phyloP scores from a whole-genome alignment of 2,113 vertebrate genomes.

The Phoxinus phoxinus region DNA sequence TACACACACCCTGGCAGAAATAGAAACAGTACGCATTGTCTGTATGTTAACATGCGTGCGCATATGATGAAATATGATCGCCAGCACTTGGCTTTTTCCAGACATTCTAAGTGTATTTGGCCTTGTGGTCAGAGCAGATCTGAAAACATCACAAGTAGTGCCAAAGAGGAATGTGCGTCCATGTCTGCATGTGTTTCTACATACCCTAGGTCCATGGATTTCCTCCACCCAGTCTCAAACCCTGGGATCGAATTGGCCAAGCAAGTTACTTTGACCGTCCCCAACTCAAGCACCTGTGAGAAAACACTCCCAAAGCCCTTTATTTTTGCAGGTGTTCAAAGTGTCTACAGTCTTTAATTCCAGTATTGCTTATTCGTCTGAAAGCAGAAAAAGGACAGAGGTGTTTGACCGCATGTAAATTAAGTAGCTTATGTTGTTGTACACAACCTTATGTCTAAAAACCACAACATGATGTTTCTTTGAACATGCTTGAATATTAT shows the following conservation, averaged over 20 bases:
- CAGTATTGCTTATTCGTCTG: not conserved
- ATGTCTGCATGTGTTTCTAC: constrained; percentile 52
- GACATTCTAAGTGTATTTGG: constrained; percentile 22
- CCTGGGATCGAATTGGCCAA: constrained; percentile 48
- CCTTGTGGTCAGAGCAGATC: constrained; percentile 40
- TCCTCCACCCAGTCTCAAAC: constrained; percentile 25
- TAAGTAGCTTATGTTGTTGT: not conserved
- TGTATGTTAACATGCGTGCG: not conserved
- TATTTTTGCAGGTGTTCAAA: constrained; percentile 89
- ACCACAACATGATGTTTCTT: constrained; percentile 10
- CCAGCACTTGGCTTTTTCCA: constrained; percentile 30
- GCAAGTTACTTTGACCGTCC: constrained; percentile 27
- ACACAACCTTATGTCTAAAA: not conserved
- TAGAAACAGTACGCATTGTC: not conserved
- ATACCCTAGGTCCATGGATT: constrained; percentile 14
- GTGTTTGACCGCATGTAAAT: constrained; percentile 9
- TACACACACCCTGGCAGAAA: constrained; percentile 1
- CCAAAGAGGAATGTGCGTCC: constrained; percentile 47
- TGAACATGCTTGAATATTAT: constrained; percentile 12
- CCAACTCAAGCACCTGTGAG: constrained; percentile 39
- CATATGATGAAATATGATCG: constrained; percentile 26
- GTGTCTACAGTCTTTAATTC: constrained; percentile 20
- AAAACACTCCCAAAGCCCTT: constrained; percentile 50
- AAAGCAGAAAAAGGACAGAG: not conserved
- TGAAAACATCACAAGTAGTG: constrained; percentile 39